These are phyloP conservation scores for Polyploca ridens DNA, from an alignment of 2,888 invertebrate genomes.

Conservation along the genomic window DNA sequence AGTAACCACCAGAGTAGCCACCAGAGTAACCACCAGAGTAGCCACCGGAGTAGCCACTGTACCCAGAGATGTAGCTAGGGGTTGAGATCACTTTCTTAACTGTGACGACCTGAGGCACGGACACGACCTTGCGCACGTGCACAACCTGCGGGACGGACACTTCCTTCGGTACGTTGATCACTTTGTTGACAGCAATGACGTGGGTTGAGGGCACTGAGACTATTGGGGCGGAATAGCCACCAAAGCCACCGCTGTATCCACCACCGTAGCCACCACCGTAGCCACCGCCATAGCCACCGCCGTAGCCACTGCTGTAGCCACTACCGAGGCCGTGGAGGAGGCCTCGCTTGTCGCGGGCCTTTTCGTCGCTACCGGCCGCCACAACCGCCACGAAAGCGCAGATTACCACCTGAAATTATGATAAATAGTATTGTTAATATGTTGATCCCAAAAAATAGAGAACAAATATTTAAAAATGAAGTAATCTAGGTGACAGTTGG, in stretches of 20 bases:
- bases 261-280: conserved; percentile 22
- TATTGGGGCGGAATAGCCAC: conserved; percentile 24
- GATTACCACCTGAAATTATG: conserved; percentile 26
- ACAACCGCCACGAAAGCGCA: conserved; percentile 41
- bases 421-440: no score
- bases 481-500: no score
- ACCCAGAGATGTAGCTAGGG: conserved; percentile 35
- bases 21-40: conserved; percentile 5
- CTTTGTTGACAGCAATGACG: conserved; percentile 49
- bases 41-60: conserved; percentile 21
- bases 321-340: conserved; percentile 36
- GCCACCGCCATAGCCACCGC: conserved; percentile 21
- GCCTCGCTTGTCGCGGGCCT: conserved; percentile 53
- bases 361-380: conserved; percentile 37
- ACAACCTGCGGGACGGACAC: conserved; percentile 53
- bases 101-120: conserved; percentile 59
- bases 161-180: conserved; percentile 52
- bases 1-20: background rate
- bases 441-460: no score
- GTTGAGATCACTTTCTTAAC: conserved; percentile 51
- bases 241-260: conserved; percentile 22
- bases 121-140: conserved; percentile 54
- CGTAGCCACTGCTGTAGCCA: conserved; percentile 20
- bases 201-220: conserved; percentile 41
- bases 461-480: no score